A percentile compares a stretch with the other conserved stretches of the same genome.
Evolutionary conservation across 2,113 vertebrate genomes (phyloP).

Genomic region (Pelvicachromis taeniatus): DNA sequence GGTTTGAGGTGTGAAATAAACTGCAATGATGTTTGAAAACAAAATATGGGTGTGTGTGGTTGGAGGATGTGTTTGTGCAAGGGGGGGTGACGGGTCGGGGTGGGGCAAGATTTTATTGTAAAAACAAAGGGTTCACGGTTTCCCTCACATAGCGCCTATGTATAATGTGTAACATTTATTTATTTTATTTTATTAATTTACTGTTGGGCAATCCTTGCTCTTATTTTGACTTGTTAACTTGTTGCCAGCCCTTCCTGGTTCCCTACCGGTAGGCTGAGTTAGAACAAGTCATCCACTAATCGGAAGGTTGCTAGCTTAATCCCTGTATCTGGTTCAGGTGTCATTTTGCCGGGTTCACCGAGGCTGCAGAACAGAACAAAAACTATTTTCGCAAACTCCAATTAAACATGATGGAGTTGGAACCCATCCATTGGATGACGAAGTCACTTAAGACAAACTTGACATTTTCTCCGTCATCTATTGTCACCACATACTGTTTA

Average conservation of each 20-base stretch:
- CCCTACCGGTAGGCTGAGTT: not conserved
- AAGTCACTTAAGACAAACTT: not conserved
- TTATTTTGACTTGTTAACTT: too few species aligned
- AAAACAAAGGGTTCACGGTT: not conserved
- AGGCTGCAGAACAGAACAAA: not conserved
- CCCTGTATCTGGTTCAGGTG: not conserved
- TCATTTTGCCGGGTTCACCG: not conserved
- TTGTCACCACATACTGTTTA: not conserved
- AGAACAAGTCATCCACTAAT: not conserved
- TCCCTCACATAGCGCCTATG: not conserved
- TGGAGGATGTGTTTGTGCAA: too few species aligned
- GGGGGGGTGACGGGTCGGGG: too few species aligned
- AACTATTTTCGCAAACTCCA: not conserved
- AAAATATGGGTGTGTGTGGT: too few species aligned
- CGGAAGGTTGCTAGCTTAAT: not conserved
- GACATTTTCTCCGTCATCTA: not conserved
- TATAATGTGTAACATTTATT: not conserved
- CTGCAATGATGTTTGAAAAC: too few species aligned
- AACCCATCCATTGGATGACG: not conserved
- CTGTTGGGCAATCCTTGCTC: not conserved
- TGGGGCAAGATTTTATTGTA: too few species aligned
- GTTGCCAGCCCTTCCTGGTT: not conserved
- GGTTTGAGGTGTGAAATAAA: too few species aligned
- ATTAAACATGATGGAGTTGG: not conserved
- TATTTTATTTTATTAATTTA: not conserved